Conservation (phyloP, 2,113 vertebrate genomes). For the Scytalopus superciliaris region DNA sequence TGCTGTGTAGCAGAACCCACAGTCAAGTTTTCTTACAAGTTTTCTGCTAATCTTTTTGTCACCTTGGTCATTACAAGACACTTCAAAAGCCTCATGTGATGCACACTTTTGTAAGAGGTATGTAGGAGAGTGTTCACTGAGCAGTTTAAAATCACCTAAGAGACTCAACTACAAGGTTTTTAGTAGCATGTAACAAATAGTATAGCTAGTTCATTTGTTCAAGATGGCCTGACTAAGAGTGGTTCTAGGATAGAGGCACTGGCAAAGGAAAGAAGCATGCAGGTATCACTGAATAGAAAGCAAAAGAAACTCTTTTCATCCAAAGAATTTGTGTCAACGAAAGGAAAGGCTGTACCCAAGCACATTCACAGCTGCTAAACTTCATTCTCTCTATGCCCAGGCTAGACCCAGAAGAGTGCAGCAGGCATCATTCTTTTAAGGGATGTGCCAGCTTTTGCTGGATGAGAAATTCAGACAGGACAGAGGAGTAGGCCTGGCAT, state of each 20-base stretch:
- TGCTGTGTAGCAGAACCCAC: not conserved
- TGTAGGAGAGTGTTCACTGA: not conserved
- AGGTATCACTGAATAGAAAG: not conserved
- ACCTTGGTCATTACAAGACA: not conserved
- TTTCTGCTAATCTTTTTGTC: not conserved
- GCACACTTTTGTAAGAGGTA: not conserved
- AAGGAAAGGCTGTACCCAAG: not conserved
- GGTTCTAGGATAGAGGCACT: not conserved
- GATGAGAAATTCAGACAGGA: not conserved
- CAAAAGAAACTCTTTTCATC: not conserved
- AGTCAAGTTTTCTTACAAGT: not conserved
- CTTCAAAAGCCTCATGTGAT: not conserved
- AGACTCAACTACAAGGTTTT: not conserved
- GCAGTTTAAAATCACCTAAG: not conserved
- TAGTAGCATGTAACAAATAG: not conserved
- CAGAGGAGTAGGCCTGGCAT: not conserved
- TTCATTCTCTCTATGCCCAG: not conserved
- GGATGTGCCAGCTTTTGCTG: not conserved
- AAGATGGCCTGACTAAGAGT: not conserved
- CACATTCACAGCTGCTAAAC: not conserved
- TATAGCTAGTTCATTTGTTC: not conserved
- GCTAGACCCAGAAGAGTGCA: not conserved
- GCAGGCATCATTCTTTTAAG: not conserved
- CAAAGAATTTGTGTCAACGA: not conserved
- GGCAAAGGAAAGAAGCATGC: not conserved